A percentile compares a stretch with the other conserved stretches of the same genome.
phyloP scores from a whole-genome alignment of 2,888 invertebrate genomes.

The Ariolimax columbianus region DNA sequence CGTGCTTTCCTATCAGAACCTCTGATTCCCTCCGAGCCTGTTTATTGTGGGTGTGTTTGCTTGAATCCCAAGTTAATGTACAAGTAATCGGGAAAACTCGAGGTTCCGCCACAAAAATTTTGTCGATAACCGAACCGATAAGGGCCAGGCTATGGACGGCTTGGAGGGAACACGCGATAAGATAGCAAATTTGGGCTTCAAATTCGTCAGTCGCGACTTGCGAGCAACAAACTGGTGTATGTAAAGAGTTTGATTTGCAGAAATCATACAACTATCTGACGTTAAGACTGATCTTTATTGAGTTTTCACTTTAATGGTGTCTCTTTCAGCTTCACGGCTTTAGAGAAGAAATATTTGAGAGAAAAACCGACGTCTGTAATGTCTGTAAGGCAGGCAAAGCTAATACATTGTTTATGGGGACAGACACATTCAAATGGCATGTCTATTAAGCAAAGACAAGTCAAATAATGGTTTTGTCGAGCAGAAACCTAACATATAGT shows the following conservation, averaged over 20 bases:
- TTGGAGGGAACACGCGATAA: conserved; percentile 26
- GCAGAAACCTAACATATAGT: no score
- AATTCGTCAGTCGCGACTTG: conserved; percentile 22
- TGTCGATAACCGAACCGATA: conserved; percentile 38
- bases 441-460: no score
- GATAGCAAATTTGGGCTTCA: conserved; percentile 11
- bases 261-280: background rate
- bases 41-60: conserved; percentile 35
- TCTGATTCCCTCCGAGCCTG: conserved; percentile 12
- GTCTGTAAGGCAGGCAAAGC: no score
- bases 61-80: conserved; percentile 29
- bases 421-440: no score
- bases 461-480: no score
- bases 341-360: no score
- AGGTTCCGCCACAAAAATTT: conserved; percentile 33
- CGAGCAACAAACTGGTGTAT: background rate
- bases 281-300: background rate
- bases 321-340: no score
- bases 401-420: no score
- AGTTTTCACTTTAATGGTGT: background rate
- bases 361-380: no score
- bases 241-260: background rate
- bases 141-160: conserved; percentile 31
- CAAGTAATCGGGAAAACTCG: conserved; percentile 39
- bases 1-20: no score